A percentile compares a stretch with the other conserved stretches of the same genome.
These are phyloP conservation scores for Zaprionus tsacasi DNA, from an alignment of 1,140 invertebrate species.

Conservation along the genomic window DNA sequence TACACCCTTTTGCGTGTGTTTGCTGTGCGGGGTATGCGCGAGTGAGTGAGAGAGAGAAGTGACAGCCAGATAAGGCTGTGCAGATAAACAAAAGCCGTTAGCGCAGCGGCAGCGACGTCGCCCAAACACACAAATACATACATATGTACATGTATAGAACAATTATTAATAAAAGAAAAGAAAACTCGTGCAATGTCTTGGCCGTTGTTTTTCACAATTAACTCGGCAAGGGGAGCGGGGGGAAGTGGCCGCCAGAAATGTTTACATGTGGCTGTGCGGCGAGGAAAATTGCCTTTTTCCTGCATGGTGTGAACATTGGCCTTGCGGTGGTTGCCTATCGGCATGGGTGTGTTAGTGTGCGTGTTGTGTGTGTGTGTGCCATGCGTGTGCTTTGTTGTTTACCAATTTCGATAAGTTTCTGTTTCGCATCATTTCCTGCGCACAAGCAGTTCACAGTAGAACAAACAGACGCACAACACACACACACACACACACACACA, in stretches of 20 bases:
- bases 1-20: conserved; percentile 10
- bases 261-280: conserved; percentile 67
- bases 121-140: conserved; percentile 1
- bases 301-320: conserved; percentile 69
- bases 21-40: conserved; percentile 20
- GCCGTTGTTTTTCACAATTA: conserved; percentile 55
- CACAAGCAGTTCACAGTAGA: conserved; percentile 44
- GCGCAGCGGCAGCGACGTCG: conserved; percentile 20
- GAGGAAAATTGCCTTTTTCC: conserved; percentile 71
- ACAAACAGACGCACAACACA: conserved; percentile 37
- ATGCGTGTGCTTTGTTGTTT: conserved; percentile 55
- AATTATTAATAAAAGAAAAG: conserved; percentile 59
- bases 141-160: conserved; percentile 25
- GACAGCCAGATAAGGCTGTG: conserved; percentile 61
- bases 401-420: conserved; percentile 70
- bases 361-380: conserved; percentile 1
- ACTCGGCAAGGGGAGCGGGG: neutral
- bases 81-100: conserved; percentile 72
- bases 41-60: conserved; percentile 32
- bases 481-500: conserved; percentile 3
- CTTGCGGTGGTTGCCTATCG: conserved; percentile 39
- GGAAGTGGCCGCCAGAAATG: conserved; percentile 47
- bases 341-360: conserved; percentile 16
- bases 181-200: conserved; percentile 45
- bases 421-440: conserved; percentile 70